A percentile compares a stretch with the other conserved stretches of the same genome.
These are phyloP conservation scores for Raja brachyura DNA, from an alignment of 2,113 vertebrate genomes.

Conservation along the genomic window DNA sequence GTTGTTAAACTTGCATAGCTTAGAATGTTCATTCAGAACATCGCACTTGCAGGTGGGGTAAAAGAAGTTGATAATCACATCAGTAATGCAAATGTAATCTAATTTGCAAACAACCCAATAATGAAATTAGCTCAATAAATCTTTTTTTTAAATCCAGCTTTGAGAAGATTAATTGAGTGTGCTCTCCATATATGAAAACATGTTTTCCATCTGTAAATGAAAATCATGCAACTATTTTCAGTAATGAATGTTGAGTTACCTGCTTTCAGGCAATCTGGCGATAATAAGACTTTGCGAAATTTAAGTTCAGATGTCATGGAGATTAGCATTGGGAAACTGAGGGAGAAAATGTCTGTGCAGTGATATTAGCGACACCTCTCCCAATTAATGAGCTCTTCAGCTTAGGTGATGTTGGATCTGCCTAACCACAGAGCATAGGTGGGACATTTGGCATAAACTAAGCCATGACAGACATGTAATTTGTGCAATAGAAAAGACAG, in stretches of 20 bases:
- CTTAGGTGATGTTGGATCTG: neutral
- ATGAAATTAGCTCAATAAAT: neutral
- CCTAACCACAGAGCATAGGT: slow-evolving; percentile 1
- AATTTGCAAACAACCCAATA: neutral
- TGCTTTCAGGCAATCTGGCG: neutral
- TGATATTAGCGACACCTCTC: neutral
- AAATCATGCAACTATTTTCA: neutral
- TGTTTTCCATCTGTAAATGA: neutral
- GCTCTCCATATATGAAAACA: neutral
- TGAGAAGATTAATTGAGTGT: neutral
- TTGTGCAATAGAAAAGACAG: neutral
- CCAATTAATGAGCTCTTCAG: slow-evolving; percentile 10
- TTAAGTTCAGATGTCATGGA: neutral
- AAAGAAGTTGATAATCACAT: neutral
- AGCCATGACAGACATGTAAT: neutral
- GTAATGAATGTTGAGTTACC: neutral
- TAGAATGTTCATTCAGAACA: neutral
- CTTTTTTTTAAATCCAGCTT: neutral
- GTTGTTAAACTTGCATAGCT: neutral
- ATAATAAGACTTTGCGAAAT: neutral
- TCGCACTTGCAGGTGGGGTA: neutral
- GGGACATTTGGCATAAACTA: neutral
- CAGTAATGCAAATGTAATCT: neutral
- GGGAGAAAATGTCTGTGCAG: slow-evolving; percentile 17
- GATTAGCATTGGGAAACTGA: slow-evolving; percentile 15